These are phyloP conservation scores for Platyrinchus mystaceus DNA, from an alignment of 2,797 vertebrate genomes.

Conservation along the genomic window DNA sequence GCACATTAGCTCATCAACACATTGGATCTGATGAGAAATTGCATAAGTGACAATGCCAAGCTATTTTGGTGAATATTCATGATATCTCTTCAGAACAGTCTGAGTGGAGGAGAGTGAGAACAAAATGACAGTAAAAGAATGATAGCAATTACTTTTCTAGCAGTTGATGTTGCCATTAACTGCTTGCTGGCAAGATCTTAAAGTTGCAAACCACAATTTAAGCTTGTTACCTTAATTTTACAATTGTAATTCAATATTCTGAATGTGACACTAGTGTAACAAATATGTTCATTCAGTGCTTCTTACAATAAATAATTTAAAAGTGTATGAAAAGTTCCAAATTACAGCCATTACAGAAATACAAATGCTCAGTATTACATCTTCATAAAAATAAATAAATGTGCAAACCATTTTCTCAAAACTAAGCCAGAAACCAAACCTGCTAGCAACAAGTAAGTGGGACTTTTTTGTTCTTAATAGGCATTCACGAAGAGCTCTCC, in stretches of 20 bases:
- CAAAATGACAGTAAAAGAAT: slow-evolving; percentile 61
- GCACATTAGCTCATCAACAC: slow-evolving; percentile 60
- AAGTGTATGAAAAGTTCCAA: background rate
- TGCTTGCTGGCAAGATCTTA: slow-evolving; percentile 33
- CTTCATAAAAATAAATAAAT: background rate
- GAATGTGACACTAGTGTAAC: background rate
- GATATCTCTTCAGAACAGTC: slow-evolving; percentile 21
- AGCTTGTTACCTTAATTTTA: slow-evolving; percentile 36
- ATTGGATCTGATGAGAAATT: slow-evolving; percentile 41
- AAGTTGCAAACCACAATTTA: slow-evolving; percentile 30
- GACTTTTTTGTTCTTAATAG: background rate
- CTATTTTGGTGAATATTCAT: slow-evolving; percentile 63
- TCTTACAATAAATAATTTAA: background rate
- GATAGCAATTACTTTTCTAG: slow-evolving; percentile 55
- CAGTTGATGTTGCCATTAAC: slow-evolving; percentile 42
- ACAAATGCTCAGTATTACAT: background rate
- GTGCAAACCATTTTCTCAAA: background rate
- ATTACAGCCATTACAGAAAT: background rate
- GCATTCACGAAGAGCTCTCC: background rate
- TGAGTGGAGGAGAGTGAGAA: slow-evolving; percentile 52
- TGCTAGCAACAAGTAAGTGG: background rate
- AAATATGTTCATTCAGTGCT: background rate
- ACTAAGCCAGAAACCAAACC: background rate
- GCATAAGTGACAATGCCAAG: slow-evolving; percentile 50
- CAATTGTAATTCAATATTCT: slow-evolving; percentile 32